These are phyloP conservation scores for Sebastes trivittatus DNA, from an alignment of 2,797 vertebrate species.

Conservation along the genomic window DNA sequence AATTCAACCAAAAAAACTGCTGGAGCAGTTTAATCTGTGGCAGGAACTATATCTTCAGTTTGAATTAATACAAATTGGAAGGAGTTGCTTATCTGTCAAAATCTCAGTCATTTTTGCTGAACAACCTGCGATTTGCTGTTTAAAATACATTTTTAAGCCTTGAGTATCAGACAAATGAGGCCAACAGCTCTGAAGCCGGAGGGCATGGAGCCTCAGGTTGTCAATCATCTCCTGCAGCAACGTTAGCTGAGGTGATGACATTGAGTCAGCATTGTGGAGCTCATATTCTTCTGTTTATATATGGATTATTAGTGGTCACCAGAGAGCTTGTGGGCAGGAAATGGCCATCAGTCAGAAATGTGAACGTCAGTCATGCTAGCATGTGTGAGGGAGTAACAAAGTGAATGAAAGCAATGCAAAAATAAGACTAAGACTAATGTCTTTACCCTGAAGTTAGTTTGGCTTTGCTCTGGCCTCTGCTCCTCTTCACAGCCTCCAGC, in stretches of 20 bases:
- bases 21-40: not conserved
- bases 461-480: conserved; percentile 4
- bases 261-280: not conserved
- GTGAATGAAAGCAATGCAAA: not conserved
- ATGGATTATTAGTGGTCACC: not conserved
- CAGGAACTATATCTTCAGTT: not conserved
- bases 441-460: conserved; percentile 14
- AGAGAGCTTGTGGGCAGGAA: not conserved
- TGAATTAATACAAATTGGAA: not conserved
- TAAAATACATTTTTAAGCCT: not conserved
- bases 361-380: not conserved
- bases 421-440: conserved; percentile 16
- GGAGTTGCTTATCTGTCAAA: not conserved
- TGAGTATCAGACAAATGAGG: conserved; percentile 1
- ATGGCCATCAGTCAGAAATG: not conserved
- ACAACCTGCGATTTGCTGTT: not conserved
- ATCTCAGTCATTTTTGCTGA: not conserved
- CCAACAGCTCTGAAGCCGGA: not conserved
- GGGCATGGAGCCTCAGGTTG: not conserved
- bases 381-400: not conserved
- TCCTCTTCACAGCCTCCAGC: conserved; percentile 19
- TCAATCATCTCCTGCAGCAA: conserved; percentile 3
- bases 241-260: not conserved
- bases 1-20: not conserved
- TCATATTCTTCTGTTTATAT: not conserved